Percentiles rank a stretch among this genome's conserved stretches.
Evolutionary conservation across 64 coral and sea anemone species (phyloP).

Genomic region (Cladopsammia gracilis): DNA sequence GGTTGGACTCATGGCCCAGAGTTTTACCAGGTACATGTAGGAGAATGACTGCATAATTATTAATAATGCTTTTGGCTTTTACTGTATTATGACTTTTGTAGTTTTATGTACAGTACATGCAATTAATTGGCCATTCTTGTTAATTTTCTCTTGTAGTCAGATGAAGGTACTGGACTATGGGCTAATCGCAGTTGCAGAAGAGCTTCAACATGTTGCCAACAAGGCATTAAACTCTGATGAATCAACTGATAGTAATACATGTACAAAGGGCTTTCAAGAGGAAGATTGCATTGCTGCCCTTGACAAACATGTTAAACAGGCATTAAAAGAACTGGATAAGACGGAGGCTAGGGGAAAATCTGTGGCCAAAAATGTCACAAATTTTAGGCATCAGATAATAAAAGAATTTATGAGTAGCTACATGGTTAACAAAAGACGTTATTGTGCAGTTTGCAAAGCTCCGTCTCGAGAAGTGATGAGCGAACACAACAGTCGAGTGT

Average conservation of each 20-base stretch:
- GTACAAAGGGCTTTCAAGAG: constrained; percentile 2
- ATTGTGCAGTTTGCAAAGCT: constrained; percentile 75
- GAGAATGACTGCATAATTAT: too few relatives aligned
- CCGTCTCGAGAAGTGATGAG: constrained; percentile 81
- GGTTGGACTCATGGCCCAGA: too few relatives aligned
- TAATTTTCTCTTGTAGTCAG: constrained; percentile 59
- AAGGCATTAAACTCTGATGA: background rate
- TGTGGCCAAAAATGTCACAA: constrained; percentile 88
- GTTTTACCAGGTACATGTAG: too few relatives aligned
- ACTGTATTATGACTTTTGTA: too few relatives aligned
- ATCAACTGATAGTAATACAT: background rate
- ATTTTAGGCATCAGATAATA: constrained; percentile 79
- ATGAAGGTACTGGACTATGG: constrained; percentile 96
- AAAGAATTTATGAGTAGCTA: constrained; percentile 86
- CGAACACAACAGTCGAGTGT: constrained; percentile 88
- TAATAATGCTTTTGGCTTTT: too few relatives aligned
- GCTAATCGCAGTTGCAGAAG: constrained; percentile 72
- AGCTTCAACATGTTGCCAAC: constrained; percentile 65
- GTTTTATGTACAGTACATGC: background rate
- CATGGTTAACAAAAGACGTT: constrained; percentile 59
- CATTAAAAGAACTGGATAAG: constrained; percentile 64
- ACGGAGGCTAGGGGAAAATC: constrained; percentile 70
- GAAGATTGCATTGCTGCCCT: constrained; percentile 51
- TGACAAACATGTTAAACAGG: constrained; percentile 66
- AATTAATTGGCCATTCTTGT: too few relatives aligned